phyloP scores from a whole-genome alignment of 2,888 invertebrate species.

The Noctua fimbriata region DNA sequence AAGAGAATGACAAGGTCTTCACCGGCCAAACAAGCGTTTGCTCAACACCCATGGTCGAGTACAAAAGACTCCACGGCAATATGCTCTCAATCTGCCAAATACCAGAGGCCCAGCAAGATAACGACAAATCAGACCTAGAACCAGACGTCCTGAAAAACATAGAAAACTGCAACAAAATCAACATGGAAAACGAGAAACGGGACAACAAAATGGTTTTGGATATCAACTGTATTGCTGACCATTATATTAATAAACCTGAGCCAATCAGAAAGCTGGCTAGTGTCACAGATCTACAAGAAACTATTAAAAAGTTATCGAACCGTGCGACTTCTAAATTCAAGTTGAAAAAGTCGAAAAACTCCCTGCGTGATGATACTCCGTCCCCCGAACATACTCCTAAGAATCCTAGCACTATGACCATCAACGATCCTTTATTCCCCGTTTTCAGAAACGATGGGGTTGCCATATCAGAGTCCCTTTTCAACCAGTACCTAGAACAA shows the following conservation, averaged over 20 bases:
- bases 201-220: constrained; percentile 83
- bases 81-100: constrained; percentile 94
- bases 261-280: constrained; percentile 89
- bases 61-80: constrained; percentile 93
- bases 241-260: constrained; percentile 88
- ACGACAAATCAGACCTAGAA: constrained; percentile 75
- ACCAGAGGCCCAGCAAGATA: constrained; percentile 89
- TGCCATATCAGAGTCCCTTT: constrained; percentile 93
- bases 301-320: constrained; percentile 90
- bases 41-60: constrained; percentile 94
- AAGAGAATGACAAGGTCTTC: constrained; percentile 89
- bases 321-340: constrained; percentile 90
- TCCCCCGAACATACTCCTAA: constrained; percentile 79
- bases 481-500: constrained; percentile 92
- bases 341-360: constrained; percentile 78
- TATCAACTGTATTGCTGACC: constrained; percentile 86
- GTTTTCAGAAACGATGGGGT: constrained; percentile 94
- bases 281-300: constrained; percentile 92
- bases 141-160: constrained; percentile 85
- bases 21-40: constrained; percentile 94
- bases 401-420: constrained; percentile 91
- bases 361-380: constrained; percentile 76
- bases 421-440: constrained; percentile 95
- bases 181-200: constrained; percentile 80
- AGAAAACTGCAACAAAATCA: constrained; percentile 79